These are phyloP conservation scores for Poecilia picta DNA, from an alignment of 2,797 vertebrate genomes.

Conservation along the genomic window DNA sequence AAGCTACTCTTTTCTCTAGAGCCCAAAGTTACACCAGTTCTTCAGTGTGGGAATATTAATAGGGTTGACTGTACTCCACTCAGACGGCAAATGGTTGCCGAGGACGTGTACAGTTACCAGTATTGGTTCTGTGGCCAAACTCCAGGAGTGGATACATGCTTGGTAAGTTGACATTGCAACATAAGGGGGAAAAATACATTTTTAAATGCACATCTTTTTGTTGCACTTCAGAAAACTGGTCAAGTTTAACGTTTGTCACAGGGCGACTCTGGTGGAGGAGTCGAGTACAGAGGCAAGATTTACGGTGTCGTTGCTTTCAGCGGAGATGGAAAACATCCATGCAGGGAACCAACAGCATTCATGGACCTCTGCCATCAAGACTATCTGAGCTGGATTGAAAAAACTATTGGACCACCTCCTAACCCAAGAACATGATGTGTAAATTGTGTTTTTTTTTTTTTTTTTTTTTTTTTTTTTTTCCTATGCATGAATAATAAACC, in stretches of 20 bases:
- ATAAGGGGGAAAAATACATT: no score
- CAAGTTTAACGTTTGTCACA: no score
- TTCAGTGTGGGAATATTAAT: not conserved
- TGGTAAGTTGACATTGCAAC: not conserved
- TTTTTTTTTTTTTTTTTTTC: no score
- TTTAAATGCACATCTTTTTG: not conserved
- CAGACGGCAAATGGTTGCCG: accelerated
- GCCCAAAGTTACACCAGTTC: not conserved
- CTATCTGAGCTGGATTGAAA: not conserved
- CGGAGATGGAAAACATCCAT: not conserved
- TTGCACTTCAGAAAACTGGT: no score
- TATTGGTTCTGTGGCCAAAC: constrained; percentile 16
- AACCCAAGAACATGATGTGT: not conserved
- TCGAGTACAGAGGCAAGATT: not conserved
- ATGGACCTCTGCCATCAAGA: not conserved
- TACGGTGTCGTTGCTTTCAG: not conserved
- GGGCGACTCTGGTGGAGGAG: no score
- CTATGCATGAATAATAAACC: not conserved
- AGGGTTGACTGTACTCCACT: not conserved
- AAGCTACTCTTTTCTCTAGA: not conserved
- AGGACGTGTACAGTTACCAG: not conserved
- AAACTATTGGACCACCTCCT: not conserved
- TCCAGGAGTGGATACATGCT: not conserved
- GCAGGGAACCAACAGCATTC: not conserved
- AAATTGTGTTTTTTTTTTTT: no score